Base-by-base conservation (phyloP, 2,888 invertebrate genomes). In the Volucella bombylans region DNA sequence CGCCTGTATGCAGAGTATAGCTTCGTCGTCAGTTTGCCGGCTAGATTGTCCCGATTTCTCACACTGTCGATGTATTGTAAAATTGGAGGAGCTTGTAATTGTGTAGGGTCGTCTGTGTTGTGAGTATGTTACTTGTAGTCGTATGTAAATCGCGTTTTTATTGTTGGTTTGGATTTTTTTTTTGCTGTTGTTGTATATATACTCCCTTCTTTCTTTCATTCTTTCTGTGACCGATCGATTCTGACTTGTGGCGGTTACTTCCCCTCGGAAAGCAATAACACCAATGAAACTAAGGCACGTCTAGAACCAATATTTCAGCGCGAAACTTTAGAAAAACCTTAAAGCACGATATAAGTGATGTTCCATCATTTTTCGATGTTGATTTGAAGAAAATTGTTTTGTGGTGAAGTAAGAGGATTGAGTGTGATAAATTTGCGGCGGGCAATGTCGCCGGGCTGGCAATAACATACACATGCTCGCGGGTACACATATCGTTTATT, bases 161-260 rank as follows among this genome's bases (percentile, higher is more conserved):
- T 23, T 23, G 18, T 23, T 23, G 23, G 12, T 61, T 61, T 61
- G 4, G 4, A 57, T 38, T 14, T 23, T 43, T 47, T 18, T n/a
- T n/a, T n/a, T n/a, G n/a, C n/a, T n/a, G n/a, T n/a, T 8, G 6
- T 39, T 14, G 12, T 45, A 39, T n/a, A 1, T 8, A 23, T 23
- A 23, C 18, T 23, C 3, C 18, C 1, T 9, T 43, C n/a, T 57
- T 10, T 31, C n/a, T 47, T 61, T 62, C 62, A 11, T 54, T 67
- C 67, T 65, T 54, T 67, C 67, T 65, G 54, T 65, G 57, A 64
- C 78, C 54, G 50, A 72, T 67, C 71, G 50, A 65, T 71, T 65
- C 41, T 41, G 14, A 52, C 62, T 72, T 61, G 31, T 11, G 65
- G 41, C 68, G 14, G 61, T 54, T 67, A 62, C 55, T 61, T 65